A percentile compares a stretch with the other conserved stretches of the same genome.
Conservation (phyloP, 1,140 invertebrate genomes). For the Cyphomyrmex costatus region DNA sequence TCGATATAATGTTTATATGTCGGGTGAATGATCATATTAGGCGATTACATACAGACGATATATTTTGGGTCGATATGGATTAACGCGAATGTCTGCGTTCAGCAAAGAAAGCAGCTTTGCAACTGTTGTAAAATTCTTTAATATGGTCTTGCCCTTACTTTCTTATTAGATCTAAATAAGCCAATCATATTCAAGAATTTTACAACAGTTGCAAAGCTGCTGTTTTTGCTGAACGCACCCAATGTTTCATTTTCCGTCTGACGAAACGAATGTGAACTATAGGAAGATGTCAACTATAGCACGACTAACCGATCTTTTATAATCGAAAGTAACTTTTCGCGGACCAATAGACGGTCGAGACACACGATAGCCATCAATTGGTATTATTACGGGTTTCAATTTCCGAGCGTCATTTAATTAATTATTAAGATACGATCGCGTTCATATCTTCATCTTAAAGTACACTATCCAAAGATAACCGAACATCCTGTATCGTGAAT, state of each 20-base stretch:
- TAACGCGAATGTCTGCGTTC: conserved; percentile 38
- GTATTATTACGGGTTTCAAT: neutral
- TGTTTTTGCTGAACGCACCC: no score
- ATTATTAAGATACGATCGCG: neutral
- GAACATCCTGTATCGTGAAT: neutral
- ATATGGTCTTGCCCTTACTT: no score
- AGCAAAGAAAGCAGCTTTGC: no score
- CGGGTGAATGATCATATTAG: conserved; percentile 63
- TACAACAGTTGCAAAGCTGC: no score
- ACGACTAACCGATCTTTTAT: conserved; percentile 40
- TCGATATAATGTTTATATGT: conserved; percentile 75
- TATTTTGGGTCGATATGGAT: conserved; percentile 45
- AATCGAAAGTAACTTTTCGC: conserved; percentile 4
- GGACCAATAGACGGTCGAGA: neutral
- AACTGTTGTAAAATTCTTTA: no score
- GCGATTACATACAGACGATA: conserved; percentile 57
- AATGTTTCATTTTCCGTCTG: conserved; percentile 24
- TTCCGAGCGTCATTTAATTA: neutral
- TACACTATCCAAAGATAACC: conserved; percentile 13
- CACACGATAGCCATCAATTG: conserved; percentile 2
- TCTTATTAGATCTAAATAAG: no score
- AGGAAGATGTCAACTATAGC: conserved; percentile 45
- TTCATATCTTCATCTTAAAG: conserved; percentile 11
- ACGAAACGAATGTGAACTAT: conserved; percentile 31
- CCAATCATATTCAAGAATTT: no score